Conservation (phyloP, 2,113 vertebrate genomes). For the Puffinus mauretanicus region DNA sequence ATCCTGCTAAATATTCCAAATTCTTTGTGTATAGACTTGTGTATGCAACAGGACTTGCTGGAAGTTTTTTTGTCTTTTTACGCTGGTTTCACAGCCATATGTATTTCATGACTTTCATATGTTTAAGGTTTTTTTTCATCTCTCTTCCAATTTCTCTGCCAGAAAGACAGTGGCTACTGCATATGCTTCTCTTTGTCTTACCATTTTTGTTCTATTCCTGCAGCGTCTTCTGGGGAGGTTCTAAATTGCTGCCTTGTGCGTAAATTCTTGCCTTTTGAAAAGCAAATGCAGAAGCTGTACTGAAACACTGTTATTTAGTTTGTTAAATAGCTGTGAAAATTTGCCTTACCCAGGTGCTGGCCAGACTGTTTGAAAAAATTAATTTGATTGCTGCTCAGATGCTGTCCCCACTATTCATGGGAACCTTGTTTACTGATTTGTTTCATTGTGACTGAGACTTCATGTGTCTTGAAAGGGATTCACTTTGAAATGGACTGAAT, state of each 20-base stretch:
- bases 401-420: background rate
- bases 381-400: background rate
- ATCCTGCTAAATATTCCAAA: background rate
- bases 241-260: background rate
- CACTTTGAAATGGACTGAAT: background rate
- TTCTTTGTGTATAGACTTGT: background rate
- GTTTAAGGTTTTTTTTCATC: background rate
- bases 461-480: background rate
- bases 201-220: background rate
- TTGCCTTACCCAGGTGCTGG: background rate
- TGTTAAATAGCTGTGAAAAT: background rate
- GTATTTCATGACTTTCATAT: background rate
- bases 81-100: background rate
- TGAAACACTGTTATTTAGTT: background rate
- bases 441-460: background rate
- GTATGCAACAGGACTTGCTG: background rate
- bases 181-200: background rate
- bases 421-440: background rate
- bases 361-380: background rate
- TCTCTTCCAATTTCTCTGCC: background rate
- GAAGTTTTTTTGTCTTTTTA: background rate
- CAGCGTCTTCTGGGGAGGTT: background rate
- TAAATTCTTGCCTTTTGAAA: background rate
- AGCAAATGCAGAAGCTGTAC: background rate
- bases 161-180: background rate